These are phyloP conservation scores for Scaptomyza montana DNA, from an alignment of 1,140 invertebrate genomes.

Conservation along the genomic window DNA sequence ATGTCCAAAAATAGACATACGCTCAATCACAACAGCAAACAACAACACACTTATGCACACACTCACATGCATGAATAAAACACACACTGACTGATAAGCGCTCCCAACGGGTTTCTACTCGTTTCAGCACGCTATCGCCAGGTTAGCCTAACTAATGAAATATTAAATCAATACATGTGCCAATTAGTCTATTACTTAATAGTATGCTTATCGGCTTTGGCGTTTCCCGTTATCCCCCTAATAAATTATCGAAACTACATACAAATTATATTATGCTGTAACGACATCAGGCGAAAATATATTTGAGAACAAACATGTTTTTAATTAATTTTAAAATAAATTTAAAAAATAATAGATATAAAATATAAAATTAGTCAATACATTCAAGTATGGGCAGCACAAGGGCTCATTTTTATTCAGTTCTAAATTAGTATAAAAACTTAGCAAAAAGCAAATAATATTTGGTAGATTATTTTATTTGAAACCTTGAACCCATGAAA, in stretches of 20 bases:
- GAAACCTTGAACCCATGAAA: too few relatives aligned
- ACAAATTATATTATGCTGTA: background rate
- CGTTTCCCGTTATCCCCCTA: slow-evolving; percentile 12
- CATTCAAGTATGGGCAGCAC: too few relatives aligned
- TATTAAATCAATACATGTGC: slow-evolving; percentile 46
- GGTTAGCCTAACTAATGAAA: slow-evolving; percentile 36
- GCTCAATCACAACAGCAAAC: background rate
- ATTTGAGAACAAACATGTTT: background rate
- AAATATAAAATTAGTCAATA: too few relatives aligned
- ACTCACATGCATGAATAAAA: background rate
- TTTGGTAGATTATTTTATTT: too few relatives aligned
- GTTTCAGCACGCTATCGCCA: background rate
- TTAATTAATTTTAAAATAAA: too few relatives aligned
- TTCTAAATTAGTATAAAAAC: too few relatives aligned
- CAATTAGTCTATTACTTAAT: slow-evolving; percentile 31
- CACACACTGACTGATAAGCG: slow-evolving; percentile 19
- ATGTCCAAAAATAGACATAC: slow-evolving; percentile 21
- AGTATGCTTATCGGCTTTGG: slow-evolving; percentile 25
- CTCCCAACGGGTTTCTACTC: background rate
- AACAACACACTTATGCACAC: background rate
- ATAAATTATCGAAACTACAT: slow-evolving; percentile 24
- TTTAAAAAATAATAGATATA: too few relatives aligned
- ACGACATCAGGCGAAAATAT: background rate
- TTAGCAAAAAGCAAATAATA: too few relatives aligned
- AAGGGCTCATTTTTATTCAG: too few relatives aligned